Evolutionary conservation across 2,888 invertebrate species (phyloP).

Genomic region (Perdita meconis): DNA sequence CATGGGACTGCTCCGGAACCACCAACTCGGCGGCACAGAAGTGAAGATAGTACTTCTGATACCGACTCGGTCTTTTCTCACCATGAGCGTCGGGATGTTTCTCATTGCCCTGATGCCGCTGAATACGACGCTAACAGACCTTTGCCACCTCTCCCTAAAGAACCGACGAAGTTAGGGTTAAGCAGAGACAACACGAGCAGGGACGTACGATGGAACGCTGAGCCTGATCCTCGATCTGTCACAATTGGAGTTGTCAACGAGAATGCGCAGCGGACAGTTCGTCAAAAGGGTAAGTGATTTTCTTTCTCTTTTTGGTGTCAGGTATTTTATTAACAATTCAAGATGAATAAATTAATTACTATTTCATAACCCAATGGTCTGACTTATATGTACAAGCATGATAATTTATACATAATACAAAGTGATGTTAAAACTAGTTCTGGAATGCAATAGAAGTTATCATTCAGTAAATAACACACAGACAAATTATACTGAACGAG

Average conservation of each 20-base stretch:
- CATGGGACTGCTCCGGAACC: constrained; percentile 83
- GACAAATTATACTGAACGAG: too few species aligned
- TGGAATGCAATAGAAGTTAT: too few species aligned
- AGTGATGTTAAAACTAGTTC: too few species aligned
- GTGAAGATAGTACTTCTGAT: constrained; percentile 69
- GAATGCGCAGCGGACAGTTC: not conserved
- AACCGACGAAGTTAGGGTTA: constrained; percentile 75
- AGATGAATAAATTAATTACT: too few species aligned
- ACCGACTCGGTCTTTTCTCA: constrained; percentile 67
- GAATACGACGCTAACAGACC: constrained; percentile 83
- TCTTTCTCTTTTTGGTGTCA: not conserved
- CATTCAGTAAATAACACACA: too few species aligned
- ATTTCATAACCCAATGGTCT: too few species aligned
- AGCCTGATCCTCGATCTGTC: constrained; percentile 38
- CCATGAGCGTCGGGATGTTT: constrained; percentile 48
- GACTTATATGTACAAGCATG: too few species aligned
- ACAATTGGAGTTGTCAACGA: constrained; percentile 36
- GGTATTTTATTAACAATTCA: too few species aligned
- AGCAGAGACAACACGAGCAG: constrained; percentile 49
- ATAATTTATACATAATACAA: too few species aligned
- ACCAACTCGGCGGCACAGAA: constrained; percentile 77
- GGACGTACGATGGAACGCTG: constrained; percentile 39
- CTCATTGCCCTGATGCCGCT: not conserved
- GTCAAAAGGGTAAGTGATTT: constrained; percentile 38
- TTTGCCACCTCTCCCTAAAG: constrained; percentile 84